phyloP scores from a whole-genome alignment of 2,113 vertebrate species.

The Piliocolobus tephrosceles region DNA sequence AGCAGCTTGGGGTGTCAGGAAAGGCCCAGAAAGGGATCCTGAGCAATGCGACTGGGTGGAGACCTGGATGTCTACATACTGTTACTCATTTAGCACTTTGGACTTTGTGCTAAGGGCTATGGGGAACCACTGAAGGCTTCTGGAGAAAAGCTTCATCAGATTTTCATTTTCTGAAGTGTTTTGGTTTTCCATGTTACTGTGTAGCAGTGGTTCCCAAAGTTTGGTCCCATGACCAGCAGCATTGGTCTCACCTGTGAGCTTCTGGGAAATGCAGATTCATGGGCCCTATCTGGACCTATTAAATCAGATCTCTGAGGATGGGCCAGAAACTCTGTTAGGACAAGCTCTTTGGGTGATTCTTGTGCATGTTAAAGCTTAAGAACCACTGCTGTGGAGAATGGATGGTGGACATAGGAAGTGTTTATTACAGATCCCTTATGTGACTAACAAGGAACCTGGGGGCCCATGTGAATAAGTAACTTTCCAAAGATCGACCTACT shows the following conservation, averaged over 20 bases:
- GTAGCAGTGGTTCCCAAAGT: not conserved
- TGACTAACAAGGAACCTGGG: not conserved
- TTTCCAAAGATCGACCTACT: conserved; percentile 24
- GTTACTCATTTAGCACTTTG: not conserved
- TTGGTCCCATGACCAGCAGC: not conserved
- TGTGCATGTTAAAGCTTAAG: not conserved
- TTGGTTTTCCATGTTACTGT: not conserved
- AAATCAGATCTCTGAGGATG: not conserved
- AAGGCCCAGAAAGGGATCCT: not conserved
- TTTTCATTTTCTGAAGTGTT: not conserved
- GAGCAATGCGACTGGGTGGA: not conserved
- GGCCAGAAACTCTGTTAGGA: not conserved
- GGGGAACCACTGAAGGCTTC: not conserved
- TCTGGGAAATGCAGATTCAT: not conserved
- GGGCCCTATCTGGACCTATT: not conserved
- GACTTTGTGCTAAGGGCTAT: not conserved
- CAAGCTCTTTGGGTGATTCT: not conserved
- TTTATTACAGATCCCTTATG: not conserved
- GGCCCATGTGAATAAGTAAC: conserved; percentile 8
- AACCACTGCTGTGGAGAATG: not conserved
- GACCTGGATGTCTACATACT: not conserved
- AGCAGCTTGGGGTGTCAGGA: not conserved
- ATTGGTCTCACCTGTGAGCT: no score
- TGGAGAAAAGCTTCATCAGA: not conserved
- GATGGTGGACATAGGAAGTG: not conserved